These are phyloP conservation scores for Vireo altiloquus DNA, from an alignment of 2,113 vertebrate species.

Conservation along the genomic window DNA sequence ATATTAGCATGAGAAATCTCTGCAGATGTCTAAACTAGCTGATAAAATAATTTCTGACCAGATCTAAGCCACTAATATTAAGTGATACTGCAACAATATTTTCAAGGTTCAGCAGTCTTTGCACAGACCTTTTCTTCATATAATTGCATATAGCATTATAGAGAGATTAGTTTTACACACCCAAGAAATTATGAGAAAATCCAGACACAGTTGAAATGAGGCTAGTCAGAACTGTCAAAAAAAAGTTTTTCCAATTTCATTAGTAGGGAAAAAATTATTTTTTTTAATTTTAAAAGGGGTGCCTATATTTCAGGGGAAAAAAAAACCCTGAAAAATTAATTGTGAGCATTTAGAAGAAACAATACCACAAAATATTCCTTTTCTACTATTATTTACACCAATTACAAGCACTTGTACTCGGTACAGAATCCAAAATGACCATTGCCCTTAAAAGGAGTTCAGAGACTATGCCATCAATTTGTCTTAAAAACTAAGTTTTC, in stretches of 20 bases:
- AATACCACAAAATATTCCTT: neutral
- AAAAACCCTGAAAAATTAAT: neutral
- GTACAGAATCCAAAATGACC: neutral
- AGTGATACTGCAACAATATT: neutral
- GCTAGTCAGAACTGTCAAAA: neutral
- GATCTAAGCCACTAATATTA: neutral
- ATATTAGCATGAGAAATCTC: neutral
- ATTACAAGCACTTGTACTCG: accelerated
- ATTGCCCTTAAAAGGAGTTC: neutral
- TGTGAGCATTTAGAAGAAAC: neutral
- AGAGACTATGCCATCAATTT: neutral
- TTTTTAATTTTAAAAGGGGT: neutral
- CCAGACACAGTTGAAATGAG: accelerated
- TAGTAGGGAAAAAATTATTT: neutral
- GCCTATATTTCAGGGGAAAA: neutral
- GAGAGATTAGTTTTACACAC: neutral
- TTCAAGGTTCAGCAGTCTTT: neutral
- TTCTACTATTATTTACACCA: neutral
- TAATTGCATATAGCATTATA: neutral
- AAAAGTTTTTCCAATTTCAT: neutral
- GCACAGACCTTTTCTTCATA: neutral
- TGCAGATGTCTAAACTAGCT: neutral
- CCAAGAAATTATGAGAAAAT: neutral
- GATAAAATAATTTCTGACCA: neutral
- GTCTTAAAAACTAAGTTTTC: neutral